Conservation (phyloP, 2,888 invertebrate genomes). For the Standfussiana lucernea region DNA sequence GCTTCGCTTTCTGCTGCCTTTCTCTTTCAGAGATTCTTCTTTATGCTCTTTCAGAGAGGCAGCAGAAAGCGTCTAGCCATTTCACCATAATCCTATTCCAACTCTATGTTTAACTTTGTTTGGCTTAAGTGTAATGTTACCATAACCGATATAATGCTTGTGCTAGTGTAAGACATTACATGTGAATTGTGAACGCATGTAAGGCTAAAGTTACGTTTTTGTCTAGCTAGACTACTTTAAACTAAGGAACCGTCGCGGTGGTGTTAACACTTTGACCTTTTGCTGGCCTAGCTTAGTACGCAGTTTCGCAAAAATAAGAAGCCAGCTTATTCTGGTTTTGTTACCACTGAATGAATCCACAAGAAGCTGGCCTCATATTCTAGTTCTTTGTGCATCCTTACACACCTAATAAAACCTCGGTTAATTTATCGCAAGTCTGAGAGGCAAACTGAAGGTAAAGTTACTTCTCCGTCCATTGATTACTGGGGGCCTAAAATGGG, state of each 20-base stretch:
- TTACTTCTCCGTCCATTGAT: constrained; percentile 3
- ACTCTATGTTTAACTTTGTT: not conserved
- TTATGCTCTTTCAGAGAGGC: too few species aligned
- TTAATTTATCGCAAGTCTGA: not conserved
- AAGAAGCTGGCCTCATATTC: not conserved
- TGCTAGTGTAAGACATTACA: not conserved
- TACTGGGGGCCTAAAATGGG: too few species aligned
- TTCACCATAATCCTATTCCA: not conserved
- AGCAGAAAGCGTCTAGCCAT: too few species aligned
- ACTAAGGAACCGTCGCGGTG: too few species aligned
- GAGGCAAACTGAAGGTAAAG: not conserved
- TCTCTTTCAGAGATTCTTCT: too few species aligned
- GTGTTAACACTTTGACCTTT: not conserved
- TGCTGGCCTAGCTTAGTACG: not conserved
- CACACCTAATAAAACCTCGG: not conserved
- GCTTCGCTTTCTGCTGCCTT: not conserved
- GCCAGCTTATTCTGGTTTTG: not conserved
- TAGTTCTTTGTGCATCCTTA: not conserved
- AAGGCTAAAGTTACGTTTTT: not conserved
- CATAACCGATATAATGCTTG: not conserved
- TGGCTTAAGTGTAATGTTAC: not conserved
- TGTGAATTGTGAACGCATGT: not conserved
- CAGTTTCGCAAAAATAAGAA: not conserved
- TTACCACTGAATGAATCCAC: not conserved
- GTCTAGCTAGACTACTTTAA: not conserved